Evolutionary conservation across 2,797 vertebrate genomes (phyloP).

Genomic region (Ceyx erithaca): DNA sequence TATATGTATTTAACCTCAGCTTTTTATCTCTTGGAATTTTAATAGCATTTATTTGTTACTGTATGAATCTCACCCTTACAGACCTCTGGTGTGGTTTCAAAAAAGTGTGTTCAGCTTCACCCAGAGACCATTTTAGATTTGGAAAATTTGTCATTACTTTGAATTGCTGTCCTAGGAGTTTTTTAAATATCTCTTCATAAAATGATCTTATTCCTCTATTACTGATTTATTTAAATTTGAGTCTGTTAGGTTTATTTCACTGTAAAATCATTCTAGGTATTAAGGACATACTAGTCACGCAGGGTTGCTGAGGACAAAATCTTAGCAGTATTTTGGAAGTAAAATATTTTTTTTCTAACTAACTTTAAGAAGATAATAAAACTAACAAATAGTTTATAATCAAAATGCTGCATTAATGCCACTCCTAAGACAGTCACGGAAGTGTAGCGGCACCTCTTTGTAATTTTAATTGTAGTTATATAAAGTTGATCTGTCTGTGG

Average conservation of each 20-base stretch:
- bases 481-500: constrained; percentile 35
- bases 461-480: constrained; percentile 27
- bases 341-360: constrained; percentile 30
- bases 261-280: neutral
- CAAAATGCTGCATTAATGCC: neutral
- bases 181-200: neutral
- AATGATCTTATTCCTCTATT: neutral
- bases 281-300: neutral
- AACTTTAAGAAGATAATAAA: neutral
- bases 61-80: neutral
- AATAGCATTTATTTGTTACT: neutral
- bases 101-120: neutral
- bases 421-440: neutral
- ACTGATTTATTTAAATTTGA: neutral
- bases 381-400: constrained; percentile 2
- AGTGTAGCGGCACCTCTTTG: neutral
- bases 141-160: neutral
- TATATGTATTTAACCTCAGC: neutral
- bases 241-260: neutral
- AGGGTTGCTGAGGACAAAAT: neutral
- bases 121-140: neutral
- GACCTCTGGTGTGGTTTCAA: neutral
- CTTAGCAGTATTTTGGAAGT: neutral
- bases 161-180: neutral
- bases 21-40: neutral